Percentiles rank a stretch among this genome's conserved stretches.
Conservation (phyloP, 2,113 vertebrate species). For the Mobula birostris region DNA sequence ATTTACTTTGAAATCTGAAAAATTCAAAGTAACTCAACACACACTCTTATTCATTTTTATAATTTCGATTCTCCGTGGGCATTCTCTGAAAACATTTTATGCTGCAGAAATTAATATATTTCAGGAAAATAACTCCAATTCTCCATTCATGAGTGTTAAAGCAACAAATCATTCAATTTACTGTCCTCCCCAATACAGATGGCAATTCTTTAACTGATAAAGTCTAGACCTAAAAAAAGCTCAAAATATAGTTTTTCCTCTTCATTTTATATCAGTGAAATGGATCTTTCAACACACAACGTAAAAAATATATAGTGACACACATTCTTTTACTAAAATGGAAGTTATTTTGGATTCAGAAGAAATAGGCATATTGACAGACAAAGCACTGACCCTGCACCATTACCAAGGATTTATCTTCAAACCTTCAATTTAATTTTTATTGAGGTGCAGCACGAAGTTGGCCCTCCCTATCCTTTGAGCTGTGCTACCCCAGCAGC, state of each 20-base stretch:
- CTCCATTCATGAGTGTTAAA: background rate
- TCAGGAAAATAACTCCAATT: background rate
- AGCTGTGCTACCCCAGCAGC: too few species aligned
- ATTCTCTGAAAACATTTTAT: background rate
- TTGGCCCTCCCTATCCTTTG: too few species aligned
- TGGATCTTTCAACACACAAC: background rate
- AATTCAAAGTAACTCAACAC: background rate
- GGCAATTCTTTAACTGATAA: background rate
- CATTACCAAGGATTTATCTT: too few species aligned
- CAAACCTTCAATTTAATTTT: too few species aligned
- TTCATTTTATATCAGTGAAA: background rate
- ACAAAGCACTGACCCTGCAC: too few species aligned
- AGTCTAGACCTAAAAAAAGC: background rate
- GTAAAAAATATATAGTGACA: background rate
- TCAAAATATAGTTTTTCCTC: too few species aligned
- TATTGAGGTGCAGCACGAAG: too few species aligned
- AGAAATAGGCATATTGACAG: background rate
- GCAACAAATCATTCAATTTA: background rate
- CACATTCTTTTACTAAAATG: background rate
- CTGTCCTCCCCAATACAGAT: background rate
- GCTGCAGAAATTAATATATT: background rate
- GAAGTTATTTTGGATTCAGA: background rate
- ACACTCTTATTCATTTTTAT: background rate
- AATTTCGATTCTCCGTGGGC: background rate
- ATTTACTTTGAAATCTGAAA: background rate